phyloP scores from a whole-genome alignment of 2,113 vertebrate species.

The Zeus faber region DNA sequence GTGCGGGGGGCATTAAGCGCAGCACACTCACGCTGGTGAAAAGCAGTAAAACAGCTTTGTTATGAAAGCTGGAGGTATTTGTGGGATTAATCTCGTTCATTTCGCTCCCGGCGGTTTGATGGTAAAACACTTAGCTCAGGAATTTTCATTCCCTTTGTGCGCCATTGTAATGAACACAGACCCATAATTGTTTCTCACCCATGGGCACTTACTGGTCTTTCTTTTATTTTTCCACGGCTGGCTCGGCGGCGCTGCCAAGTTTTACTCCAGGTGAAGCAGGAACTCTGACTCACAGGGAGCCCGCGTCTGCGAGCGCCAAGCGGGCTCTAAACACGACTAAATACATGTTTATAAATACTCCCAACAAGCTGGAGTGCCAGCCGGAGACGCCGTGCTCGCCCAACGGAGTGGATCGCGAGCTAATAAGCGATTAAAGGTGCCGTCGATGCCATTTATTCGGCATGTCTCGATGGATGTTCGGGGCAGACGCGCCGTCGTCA shows the following conservation, averaged over 20 bases:
- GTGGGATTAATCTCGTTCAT: conserved; percentile 67
- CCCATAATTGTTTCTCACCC: conserved; percentile 71
- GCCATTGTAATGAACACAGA: conserved; percentile 66
- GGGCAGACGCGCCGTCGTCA: too few species aligned
- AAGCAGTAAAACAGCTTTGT: conserved; percentile 60
- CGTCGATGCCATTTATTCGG: conserved; percentile 32
- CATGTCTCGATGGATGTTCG: too few species aligned
- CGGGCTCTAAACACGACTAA: conserved; percentile 39
- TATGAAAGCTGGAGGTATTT: conserved; percentile 59
- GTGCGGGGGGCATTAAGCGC: conserved; percentile 34
- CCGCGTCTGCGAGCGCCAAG: conserved; percentile 22
- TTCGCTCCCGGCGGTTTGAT: conserved; percentile 63
- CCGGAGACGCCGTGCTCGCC: too few species aligned
- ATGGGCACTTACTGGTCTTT: conserved; percentile 56
- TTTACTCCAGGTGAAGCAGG: conserved; percentile 59
- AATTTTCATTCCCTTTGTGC: conserved; percentile 69
- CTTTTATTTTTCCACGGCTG: conserved; percentile 63
- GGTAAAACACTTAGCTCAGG: conserved; percentile 64
- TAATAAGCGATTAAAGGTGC: conserved; percentile 8
- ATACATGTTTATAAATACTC: conserved; percentile 50
- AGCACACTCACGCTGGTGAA: conserved; percentile 44
- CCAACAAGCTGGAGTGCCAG: conserved; percentile 48
- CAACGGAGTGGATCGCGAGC: too few species aligned
- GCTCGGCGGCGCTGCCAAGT: conserved; percentile 53
- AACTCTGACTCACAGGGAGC: conserved; percentile 53